Conservation (phyloP, 2,113 vertebrate species). For the Myrmecobius fasciatus region DNA sequence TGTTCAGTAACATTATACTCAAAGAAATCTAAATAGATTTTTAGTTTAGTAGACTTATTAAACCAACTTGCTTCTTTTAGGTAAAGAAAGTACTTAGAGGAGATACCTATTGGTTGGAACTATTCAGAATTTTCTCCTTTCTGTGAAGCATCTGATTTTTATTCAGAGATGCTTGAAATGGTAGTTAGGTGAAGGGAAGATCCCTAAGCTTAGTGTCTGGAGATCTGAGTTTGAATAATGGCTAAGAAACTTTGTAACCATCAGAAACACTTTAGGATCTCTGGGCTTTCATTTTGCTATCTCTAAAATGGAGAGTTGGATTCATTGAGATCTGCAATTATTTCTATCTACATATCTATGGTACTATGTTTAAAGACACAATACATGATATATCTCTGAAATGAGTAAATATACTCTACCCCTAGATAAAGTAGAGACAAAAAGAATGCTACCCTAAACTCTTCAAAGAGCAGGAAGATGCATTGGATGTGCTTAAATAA, state of each 20-base stretch:
- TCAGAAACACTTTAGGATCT: not conserved
- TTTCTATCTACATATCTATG: not conserved
- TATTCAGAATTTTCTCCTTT: not conserved
- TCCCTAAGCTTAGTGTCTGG: no score
- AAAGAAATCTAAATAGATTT: not conserved
- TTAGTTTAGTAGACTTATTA: not conserved
- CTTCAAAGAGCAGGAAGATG: not conserved
- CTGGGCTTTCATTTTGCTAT: not conserved
- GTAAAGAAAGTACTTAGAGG: not conserved
- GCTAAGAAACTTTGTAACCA: not conserved
- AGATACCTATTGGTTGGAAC: no score
- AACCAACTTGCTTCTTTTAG: not conserved
- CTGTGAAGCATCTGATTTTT: not conserved
- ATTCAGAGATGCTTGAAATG: no score
- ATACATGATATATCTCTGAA: not conserved
- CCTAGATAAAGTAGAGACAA: not conserved
- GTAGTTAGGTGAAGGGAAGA: no score
- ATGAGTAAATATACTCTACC: not conserved
- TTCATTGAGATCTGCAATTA: not conserved
- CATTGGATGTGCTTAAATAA: not conserved
- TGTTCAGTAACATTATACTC: not conserved
- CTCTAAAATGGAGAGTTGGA: not conserved
- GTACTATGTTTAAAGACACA: not conserved
- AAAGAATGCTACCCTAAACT: not conserved
- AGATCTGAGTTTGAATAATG: no score